Conservation (phyloP, 2,888 invertebrate species). For the Poecilobothrus nobilitatus region DNA sequence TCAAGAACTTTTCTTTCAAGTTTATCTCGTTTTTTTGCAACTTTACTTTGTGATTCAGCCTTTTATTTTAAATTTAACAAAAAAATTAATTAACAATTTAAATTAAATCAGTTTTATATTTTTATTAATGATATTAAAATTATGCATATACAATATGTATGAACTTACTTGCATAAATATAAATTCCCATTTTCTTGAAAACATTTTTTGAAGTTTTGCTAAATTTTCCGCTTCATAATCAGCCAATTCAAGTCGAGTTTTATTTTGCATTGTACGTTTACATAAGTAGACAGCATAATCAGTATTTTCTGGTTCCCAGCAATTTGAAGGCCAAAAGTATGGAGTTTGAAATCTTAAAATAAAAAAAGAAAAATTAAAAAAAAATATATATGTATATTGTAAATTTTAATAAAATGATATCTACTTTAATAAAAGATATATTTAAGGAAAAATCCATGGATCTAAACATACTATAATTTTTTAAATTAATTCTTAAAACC, state of each 20-base stretch:
- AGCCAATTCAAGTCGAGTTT: constrained; percentile 90
- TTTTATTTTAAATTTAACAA: constrained; percentile 18
- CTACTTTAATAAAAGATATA: too few species aligned
- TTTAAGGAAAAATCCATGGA: too few species aligned
- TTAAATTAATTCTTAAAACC: too few species aligned
- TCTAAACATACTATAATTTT: too few species aligned
- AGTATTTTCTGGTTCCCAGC: constrained; percentile 98
- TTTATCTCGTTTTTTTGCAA: constrained; percentile 98
- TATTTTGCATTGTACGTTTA: constrained; percentile 99
- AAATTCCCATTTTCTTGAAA: constrained; percentile 98
- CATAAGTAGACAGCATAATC: constrained; percentile 99
- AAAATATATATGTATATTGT: not conserved
- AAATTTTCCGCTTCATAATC: constrained; percentile 99
- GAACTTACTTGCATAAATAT: constrained; percentile 88
- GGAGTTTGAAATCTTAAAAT: constrained; percentile 79
- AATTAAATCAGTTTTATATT: not conserved
- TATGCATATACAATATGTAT: too few species aligned
- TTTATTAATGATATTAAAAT: not conserved
- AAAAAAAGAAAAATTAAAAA: not conserved
- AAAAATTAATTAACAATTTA: not conserved
- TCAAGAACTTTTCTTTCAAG: constrained; percentile 95
- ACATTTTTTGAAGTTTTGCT: constrained; percentile 96
- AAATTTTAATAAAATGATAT: not conserved
- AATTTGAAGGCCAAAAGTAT: constrained; percentile 99
- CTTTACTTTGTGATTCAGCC: constrained; percentile 62